Base-by-base conservation (phyloP, 2,113 vertebrate genomes). In the Regulus satrapa region DNA sequence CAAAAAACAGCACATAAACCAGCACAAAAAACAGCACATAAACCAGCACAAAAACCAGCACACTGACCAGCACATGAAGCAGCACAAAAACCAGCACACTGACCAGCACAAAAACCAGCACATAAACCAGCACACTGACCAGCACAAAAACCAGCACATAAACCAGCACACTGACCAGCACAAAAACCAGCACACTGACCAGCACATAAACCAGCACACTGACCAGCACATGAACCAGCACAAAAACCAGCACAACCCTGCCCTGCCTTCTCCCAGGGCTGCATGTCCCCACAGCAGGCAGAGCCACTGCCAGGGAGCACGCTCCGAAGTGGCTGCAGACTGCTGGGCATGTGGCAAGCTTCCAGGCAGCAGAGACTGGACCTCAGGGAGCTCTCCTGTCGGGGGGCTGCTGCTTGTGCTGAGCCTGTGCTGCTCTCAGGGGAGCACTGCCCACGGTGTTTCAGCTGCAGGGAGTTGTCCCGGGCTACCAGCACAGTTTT, bases 281-380 rank as follows among this genome's bases (percentile, higher is more conserved):
- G 92, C 94, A 89, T 95, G 92, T 76, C 78, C 67, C 59, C 79
- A 8, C 67, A 86, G 40, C 95, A 91, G 91, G 58, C 87, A 43
- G 54, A 95, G 92, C 72, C 78, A 3, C 82, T 64, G 82, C n/a
- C 92, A 89, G 85, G 81, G 85, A 76, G 90, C 81, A 73, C 6
- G 1, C 83, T 72, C 45, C 72, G 45, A 8, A 7, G 59, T 62
- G 82, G 15, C 75, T 67, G 6, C 63, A 74, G 23, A 17, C 72
- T n/a, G 66, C 40, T 67, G 2, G 69, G 34, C 38, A 18, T 14
- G 71, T 77, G 79, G 81, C 88, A 69, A 86, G 79, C 82, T 94
- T 91, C 92, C 88, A 86, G 85, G 49, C 52, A 69, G 58, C 62
- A 45, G 2, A 49, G 63, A 6, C 75, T 78, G 63, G 80, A 6